These are phyloP conservation scores for Apodemia zela DNA, from an alignment of 2,888 invertebrate species.

Conservation along the genomic window DNA sequence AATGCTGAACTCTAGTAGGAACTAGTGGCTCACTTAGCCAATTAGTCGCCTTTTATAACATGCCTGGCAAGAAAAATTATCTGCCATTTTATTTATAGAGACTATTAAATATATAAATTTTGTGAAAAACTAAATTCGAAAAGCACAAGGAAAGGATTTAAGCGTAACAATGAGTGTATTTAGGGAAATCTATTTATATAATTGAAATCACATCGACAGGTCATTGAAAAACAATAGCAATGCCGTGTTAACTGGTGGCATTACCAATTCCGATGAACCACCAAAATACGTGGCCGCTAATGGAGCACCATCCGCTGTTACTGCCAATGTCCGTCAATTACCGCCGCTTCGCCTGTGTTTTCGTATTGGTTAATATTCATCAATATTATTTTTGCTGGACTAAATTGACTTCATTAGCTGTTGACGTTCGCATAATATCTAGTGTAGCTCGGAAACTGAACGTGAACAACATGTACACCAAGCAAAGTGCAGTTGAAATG, in stretches of 20 bases:
- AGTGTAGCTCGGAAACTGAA: too few species aligned
- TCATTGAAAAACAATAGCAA: slow-evolving; percentile 23
- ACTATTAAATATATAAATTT: too few species aligned
- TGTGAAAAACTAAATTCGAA: too few species aligned
- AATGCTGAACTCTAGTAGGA: too few species aligned
- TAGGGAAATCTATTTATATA: slow-evolving; percentile 2
- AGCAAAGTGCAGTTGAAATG: too few species aligned
- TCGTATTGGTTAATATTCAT: slow-evolving; percentile 4
- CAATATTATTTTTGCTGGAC: slow-evolving; percentile 1
- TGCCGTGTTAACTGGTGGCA: slow-evolving; percentile 41
- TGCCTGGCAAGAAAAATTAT: too few species aligned
- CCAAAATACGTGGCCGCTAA: slow-evolving; percentile 28
- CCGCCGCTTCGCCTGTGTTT: slow-evolving; percentile 16
- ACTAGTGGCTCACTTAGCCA: too few species aligned
- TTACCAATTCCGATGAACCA: slow-evolving; percentile 58
- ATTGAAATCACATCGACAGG: slow-evolving; percentile 14
- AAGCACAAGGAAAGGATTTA: too few species aligned
- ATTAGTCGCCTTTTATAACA: too few species aligned
- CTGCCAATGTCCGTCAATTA: slow-evolving; percentile 22
- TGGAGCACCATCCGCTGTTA: slow-evolving; percentile 19
- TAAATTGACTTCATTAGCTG: not conserved
- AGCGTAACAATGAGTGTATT: too few species aligned
- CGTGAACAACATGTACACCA: too few species aligned
- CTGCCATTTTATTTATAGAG: too few species aligned
- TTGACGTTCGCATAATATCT: not conserved